These are phyloP conservation scores for Pelusios castaneus DNA, from an alignment of 2,113 vertebrate species.

Conservation along the genomic window DNA sequence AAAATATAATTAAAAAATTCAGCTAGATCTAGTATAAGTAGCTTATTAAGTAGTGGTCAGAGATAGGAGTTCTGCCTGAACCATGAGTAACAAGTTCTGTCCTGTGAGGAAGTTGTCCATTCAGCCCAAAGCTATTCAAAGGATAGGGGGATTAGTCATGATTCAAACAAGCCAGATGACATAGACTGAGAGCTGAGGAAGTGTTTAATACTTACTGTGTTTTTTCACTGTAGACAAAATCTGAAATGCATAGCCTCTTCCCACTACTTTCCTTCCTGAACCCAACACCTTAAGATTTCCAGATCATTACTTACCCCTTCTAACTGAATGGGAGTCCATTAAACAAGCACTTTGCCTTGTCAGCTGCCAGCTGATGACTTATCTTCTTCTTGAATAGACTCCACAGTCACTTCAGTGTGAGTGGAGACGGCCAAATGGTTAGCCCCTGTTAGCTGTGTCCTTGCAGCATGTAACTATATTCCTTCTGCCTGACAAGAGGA, in stretches of 20 bases:
- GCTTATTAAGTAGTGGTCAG: not conserved
- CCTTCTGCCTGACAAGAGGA: not conserved
- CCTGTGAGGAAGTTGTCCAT: not conserved
- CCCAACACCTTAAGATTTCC: not conserved
- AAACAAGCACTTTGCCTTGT: not conserved
- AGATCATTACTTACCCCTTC: not conserved
- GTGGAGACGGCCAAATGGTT: not conserved
- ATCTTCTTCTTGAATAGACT: not conserved
- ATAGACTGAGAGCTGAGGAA: not conserved
- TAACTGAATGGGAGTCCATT: not conserved
- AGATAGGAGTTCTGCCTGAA: not conserved
- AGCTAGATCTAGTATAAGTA: not conserved
- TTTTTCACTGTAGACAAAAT: not conserved
- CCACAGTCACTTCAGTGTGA: not conserved
- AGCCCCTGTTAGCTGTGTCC: not conserved
- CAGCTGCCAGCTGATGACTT: not conserved
- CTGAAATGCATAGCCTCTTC: not conserved
- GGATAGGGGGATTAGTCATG: not conserved
- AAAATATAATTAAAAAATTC: not conserved
- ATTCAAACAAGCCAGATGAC: not conserved
- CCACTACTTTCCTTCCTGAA: not conserved
- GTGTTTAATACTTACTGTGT: not conserved
- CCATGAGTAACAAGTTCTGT: not conserved
- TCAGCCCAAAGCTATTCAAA: not conserved
- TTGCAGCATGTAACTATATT: not conserved